Conservation (phyloP, 2,797 vertebrate species). For the Sebastes nivosus region DNA sequence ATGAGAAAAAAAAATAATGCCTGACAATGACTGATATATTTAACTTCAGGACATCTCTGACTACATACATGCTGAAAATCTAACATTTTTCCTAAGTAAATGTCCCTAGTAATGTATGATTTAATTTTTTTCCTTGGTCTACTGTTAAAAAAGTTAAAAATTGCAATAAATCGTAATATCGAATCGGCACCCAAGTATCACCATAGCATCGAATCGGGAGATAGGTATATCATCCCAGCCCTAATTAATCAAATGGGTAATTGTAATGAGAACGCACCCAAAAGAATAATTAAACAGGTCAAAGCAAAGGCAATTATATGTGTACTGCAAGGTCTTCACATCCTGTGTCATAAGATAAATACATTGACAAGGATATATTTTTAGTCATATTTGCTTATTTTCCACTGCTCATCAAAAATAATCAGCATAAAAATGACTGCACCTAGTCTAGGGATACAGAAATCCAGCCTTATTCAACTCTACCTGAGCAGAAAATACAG, state of each 20-base stretch:
- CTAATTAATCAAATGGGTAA: background rate
- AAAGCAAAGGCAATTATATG: background rate
- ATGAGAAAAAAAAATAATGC: too few species aligned
- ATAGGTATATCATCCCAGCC: too few species aligned
- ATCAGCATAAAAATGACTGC: background rate
- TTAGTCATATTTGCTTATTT: background rate
- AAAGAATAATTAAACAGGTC: background rate
- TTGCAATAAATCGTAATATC: too few species aligned
- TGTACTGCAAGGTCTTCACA: background rate
- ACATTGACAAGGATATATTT: background rate
- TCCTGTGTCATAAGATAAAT: background rate
- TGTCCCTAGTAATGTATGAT: too few species aligned
- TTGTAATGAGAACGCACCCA: background rate
- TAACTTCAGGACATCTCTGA: too few species aligned
- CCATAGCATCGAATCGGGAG: too few species aligned
- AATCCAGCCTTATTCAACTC: background rate
- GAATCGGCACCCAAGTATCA: too few species aligned
- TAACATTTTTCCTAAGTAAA: too few species aligned
- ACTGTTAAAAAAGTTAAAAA: too few species aligned
- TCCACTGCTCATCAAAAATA: background rate
- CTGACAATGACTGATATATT: too few species aligned
- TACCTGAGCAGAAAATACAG: background rate
- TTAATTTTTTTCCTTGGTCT: too few species aligned
- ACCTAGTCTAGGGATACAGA: background rate
- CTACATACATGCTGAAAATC: too few species aligned